Evolutionary conservation across 1,140 invertebrate genomes (phyloP), one percentile per base, ranked within the genome.

Genomic region (Drosophila tsacasi): DNA sequence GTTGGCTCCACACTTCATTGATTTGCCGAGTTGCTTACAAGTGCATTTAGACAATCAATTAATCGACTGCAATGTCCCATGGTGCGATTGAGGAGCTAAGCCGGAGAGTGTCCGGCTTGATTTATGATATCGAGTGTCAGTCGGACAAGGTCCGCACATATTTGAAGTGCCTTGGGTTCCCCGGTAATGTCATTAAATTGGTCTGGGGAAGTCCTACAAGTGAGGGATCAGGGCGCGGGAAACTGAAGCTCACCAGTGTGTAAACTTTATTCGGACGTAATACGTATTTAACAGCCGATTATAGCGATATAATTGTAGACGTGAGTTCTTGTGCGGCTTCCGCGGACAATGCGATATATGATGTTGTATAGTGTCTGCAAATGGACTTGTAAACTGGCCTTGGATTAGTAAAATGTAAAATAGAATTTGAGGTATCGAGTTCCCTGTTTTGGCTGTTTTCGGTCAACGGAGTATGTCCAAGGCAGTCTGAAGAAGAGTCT

Each of bases 1-100:
- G 86, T 81, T 80, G 21, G 15, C 79, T 82, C 81, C 72, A 90
- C 86, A 85, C 85, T 91, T 82, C 85, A 90, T 90, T 90, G 85
- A 91, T 85, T 90, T 73, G 79, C 72, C 79, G 79, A 90, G 85
- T 90, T 85, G 85, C 81, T 89, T 89, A 90, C 85, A 89, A 89
- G 85, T 89, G 85, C 86, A 91, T 90, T 90, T 90, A 90, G 85
- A 90, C 85, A 90, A 90, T 90, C 85, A 90, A 90, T 90, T 90
- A 90, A 90, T 91, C 85, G 86, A 85, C 85, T 90, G 82, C 78
- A 79, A 44, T 75, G 74, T 64, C 73, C 54, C 54, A 71, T 78
- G 73, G 42, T 49, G 66, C 52, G 13, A 75, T 64, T 60, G 61
- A 59, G 37, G 23, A 75, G 69, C 55, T 79, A 71, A 68, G 76